These are phyloP conservation scores for Alviniconcha marisindica DNA, from an alignment of 1,140 invertebrate species.

Conservation along the genomic window DNA sequence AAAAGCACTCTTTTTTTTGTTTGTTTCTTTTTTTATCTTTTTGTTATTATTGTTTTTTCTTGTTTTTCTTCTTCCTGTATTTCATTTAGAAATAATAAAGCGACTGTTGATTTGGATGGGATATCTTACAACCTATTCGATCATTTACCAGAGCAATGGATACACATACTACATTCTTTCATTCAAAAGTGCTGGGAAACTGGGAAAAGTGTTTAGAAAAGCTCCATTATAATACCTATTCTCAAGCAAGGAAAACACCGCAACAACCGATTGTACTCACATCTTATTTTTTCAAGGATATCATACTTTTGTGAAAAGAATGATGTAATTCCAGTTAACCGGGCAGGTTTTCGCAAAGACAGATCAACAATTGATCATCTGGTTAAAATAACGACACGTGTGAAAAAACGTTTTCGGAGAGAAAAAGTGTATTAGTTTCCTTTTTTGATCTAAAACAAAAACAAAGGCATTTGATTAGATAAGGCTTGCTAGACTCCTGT, in stretches of 20 bases:
- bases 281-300: neutral
- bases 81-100: neutral
- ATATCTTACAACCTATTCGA: neutral
- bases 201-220: neutral
- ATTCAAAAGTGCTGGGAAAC: neutral
- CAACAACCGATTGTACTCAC: neutral
- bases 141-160: neutral
- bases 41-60: too few relatives aligned
- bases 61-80: neutral
- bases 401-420: neutral
- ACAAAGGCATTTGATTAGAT: neutral
- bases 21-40: too few relatives aligned
- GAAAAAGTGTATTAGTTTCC: conserved; percentile 1
- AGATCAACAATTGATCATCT: conserved; percentile 9
- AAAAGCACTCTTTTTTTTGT: too few relatives aligned
- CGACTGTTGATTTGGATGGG: neutral
- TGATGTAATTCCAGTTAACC: neutral
- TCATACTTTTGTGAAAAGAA: neutral
- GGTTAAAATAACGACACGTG: neutral
- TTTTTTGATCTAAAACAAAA: conserved; percentile 1
- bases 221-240: neutral
- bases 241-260: neutral
- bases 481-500: neutral
- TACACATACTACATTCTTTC: neutral
- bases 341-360: neutral